These are phyloP conservation scores for Dolichoris vasculosae DNA, from an alignment of 1,140 invertebrate species.

Conservation along the genomic window DNA sequence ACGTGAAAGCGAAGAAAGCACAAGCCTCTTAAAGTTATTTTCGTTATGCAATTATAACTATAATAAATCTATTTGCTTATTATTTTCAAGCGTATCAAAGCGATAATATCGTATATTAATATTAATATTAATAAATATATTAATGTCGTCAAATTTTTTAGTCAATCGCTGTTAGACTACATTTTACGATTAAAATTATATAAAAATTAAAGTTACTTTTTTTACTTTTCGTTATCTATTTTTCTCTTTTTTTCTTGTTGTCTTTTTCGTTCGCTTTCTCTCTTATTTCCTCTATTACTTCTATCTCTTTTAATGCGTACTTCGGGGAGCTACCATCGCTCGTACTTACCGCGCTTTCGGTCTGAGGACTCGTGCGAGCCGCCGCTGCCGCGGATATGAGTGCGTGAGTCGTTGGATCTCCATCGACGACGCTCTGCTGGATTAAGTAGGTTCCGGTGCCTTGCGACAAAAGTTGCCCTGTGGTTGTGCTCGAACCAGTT, in stretches of 20 bases:
- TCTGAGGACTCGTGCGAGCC: constrained; percentile 83
- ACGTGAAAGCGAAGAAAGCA: constrained; percentile 29
- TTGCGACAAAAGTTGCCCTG: constrained; percentile 75
- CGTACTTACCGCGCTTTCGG: constrained; percentile 77
- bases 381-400: constrained; percentile 77
- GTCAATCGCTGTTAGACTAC: not conserved
- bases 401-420: constrained; percentile 76
- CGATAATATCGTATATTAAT: not conserved
- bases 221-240: not conserved
- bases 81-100: constrained; percentile 16
- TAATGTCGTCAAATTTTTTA: not conserved
- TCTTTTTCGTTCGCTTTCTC: not conserved
- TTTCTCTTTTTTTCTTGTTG: not conserved
- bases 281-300: not conserved
- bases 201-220: not conserved
- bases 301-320: not conserved
- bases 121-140: no score
- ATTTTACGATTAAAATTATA: not conserved
- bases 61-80: not conserved
- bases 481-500: constrained; percentile 74
- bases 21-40: constrained; percentile 15
- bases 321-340: not conserved
- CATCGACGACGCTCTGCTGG: constrained; percentile 79
- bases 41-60: constrained; percentile 9
- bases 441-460: constrained; percentile 79